Evolutionary conservation across 2,888 invertebrate genomes (phyloP), one percentile per base, ranked within the genome.

Genomic region (Morinoia aosen): DNA sequence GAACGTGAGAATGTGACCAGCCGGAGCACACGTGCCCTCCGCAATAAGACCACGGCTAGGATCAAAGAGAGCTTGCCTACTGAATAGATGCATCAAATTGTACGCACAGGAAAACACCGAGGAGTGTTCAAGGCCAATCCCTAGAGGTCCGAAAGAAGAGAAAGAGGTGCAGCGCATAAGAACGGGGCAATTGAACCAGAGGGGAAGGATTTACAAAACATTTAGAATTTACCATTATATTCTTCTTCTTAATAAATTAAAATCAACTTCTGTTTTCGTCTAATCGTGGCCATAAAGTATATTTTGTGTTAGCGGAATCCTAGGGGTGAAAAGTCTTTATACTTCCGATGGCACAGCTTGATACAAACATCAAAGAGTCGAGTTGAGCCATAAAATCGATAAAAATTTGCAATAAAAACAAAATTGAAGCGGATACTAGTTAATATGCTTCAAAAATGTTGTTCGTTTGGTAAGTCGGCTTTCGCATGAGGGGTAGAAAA

Each of bases 51-150:
- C 76, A 76, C 16, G 25, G 76, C 76, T 76, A 16, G 33, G 76
- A 76, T 76, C 76, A 16, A 16, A 76, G 76, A 76, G 76, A 76
- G 25, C 76, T 76, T 33, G 33, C 25, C 76, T 16, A 76, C 25
- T 76, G 76, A 76, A 76, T 76, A 76, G 76, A 76, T 76, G 76
- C 33, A 76, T 76, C 76, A 76, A 76, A 76, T 76, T 76, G 76
- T 76, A 10, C 76, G 76, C 25, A 19, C 25, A 76, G 76, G 76
- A 16, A 76, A 76, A 76, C 76, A 76, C 76, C 25, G 76, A 76
- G 33, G 76, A 61, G 16, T 76, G 33, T 33, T 76, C 33, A 76
- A 76, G 76, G 33, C 76, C 76, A 76, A 16, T 33, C 76, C 76
- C 33, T 76, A 76, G 25, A 76, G 19, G 25, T 33, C 76, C 25